phyloP scores from a whole-genome alignment of 2,888 invertebrate genomes.

The Nemapogon koenigi region DNA sequence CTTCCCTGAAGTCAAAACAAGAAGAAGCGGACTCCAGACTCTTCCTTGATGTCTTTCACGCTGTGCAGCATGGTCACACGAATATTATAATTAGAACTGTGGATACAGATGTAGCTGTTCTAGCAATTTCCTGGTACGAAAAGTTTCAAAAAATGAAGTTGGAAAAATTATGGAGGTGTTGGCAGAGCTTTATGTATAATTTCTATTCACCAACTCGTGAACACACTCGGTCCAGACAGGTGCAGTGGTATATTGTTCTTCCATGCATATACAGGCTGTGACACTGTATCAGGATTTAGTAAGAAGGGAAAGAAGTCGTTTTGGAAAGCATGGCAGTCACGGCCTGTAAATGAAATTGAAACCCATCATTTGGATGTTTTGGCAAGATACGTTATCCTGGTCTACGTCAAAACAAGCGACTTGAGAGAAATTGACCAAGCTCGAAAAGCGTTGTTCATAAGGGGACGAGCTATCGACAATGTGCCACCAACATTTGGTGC shows the following conservation, averaged over 20 bases:
- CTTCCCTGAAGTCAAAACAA: conserved; percentile 10
- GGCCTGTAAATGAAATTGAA: conserved; percentile 11
- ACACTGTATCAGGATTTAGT: conserved; percentile 14
- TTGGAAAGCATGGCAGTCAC: conserved; percentile 10
- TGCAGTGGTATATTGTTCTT: conserved; percentile 13
- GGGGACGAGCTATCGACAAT: conserved; percentile 13
- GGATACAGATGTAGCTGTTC: conserved; percentile 10
- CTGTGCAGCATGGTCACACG: conserved; percentile 13
- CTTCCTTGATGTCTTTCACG: conserved; percentile 12
- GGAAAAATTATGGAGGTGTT: conserved; percentile 1
- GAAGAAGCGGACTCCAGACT: conserved; percentile 9
- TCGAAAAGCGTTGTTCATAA: conserved; percentile 12
- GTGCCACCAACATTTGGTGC: conserved; percentile 13
- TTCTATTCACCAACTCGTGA: conserved; percentile 13
- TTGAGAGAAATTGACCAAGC: conserved; percentile 9
- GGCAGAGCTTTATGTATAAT: conserved; percentile 9
- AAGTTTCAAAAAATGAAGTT: conserved; percentile 8
- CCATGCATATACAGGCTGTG: conserved; percentile 14
- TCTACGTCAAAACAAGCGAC: conserved; percentile 6
- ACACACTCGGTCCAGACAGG: conserved; percentile 12
- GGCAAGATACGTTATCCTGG: conserved; percentile 10
- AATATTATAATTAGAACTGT: conserved; percentile 13
- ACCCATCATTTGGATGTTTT: conserved; percentile 11
- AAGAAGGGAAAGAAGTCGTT: conserved; percentile 13
- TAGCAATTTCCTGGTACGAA: conserved; percentile 9